A percentile compares a stretch with the other conserved stretches of the same genome.
These are phyloP conservation scores for Tympanuchus pallidicinctus DNA, from an alignment of 2,113 vertebrate genomes.

Conservation along the genomic window DNA sequence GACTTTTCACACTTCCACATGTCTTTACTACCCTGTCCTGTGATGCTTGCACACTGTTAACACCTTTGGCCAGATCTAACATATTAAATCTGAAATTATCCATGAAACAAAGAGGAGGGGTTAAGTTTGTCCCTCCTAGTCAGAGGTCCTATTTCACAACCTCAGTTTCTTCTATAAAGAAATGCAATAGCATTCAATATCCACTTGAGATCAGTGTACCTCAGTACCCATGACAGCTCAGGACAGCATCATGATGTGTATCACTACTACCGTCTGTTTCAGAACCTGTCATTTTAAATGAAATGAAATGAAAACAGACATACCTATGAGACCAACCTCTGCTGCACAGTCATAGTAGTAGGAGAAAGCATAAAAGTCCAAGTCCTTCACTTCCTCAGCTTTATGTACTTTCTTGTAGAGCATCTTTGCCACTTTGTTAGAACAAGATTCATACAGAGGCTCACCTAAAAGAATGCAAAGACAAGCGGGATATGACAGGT, in stretches of 20 bases:
- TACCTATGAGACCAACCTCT: conserved; percentile 87
- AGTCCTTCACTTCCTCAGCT: conserved; percentile 76
- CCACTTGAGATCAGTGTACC: not conserved
- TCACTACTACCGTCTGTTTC: not conserved
- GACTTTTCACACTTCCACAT: not conserved
- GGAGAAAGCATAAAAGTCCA: conserved; percentile 92
- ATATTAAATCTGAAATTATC: not conserved
- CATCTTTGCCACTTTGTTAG: conserved; percentile 83
- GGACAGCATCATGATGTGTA: not conserved
- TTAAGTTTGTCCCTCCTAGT: not conserved
- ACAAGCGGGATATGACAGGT: not conserved
- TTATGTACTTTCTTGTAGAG: conserved; percentile 83
- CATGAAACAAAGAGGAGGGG: not conserved
- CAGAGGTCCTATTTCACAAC: not conserved
- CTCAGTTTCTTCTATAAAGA: not conserved
- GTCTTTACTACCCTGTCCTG: not conserved
- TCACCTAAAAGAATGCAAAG: conserved; percentile 69
- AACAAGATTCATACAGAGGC: conserved; percentile 84
- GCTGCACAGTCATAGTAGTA: conserved; percentile 93
- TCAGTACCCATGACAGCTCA: not conserved
- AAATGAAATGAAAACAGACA: not conserved
- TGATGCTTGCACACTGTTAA: not conserved
- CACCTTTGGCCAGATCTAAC: not conserved
- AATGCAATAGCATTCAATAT: not conserved
- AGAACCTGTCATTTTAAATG: not conserved